Evolutionary conservation across 2,113 vertebrate genomes (phyloP).

Genomic region (Cervus canadensis): DNA sequence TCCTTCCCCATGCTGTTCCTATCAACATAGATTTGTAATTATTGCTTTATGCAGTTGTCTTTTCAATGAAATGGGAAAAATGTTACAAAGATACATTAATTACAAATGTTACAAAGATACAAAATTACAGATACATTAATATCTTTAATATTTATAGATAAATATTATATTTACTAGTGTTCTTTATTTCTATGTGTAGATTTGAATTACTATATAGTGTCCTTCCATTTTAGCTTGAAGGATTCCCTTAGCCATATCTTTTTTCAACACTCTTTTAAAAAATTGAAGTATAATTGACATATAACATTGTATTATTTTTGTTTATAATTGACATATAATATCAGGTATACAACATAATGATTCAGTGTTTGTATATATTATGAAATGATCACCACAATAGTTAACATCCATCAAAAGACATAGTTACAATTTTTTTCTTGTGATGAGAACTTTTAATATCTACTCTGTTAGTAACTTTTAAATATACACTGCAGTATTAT

Average conservation of each 20-base stretch:
- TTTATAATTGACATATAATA: not conserved
- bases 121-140: not conserved
- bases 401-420: not conserved
- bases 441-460: not conserved
- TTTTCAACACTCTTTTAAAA: not conserved
- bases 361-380: not conserved
- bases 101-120: not conserved
- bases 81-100: not conserved
- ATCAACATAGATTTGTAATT: not conserved
- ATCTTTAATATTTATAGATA: not conserved
- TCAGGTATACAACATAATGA: not conserved
- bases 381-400: not conserved
- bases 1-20: not conserved
- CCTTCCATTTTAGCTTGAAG: not conserved
- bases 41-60: conserved; percentile 1
- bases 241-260: not conserved
- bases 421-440: not conserved
- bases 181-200: not conserved
- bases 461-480: not conserved
- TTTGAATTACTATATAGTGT: not conserved
- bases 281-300: not conserved
- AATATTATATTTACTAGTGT: not conserved
- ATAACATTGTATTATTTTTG: not conserved
- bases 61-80: not conserved
- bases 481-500: not conserved